These are phyloP conservation scores for Acanthochromis polyacanthus DNA, from an alignment of 2,113 vertebrate genomes.

Conservation along the genomic window DNA sequence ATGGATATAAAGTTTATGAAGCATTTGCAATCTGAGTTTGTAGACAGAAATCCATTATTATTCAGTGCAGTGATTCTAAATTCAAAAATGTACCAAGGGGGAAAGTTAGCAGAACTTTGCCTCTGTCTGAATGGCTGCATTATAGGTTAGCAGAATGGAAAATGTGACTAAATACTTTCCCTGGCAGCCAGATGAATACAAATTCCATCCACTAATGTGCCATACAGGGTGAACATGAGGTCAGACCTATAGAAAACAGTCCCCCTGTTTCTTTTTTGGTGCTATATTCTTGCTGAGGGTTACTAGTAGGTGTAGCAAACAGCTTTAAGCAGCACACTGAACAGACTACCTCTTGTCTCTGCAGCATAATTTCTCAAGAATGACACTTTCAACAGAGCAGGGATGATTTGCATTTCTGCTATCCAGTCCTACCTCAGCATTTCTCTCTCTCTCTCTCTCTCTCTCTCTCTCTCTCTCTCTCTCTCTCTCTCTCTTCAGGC, in stretches of 20 bases:
- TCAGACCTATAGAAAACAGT: conserved; percentile 8
- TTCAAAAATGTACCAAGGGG: background rate
- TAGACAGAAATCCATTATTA: background rate
- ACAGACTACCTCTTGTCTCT: conserved; percentile 3
- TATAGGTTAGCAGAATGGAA: conserved; percentile 32
- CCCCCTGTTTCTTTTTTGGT: background rate
- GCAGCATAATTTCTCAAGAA: conserved; percentile 2
- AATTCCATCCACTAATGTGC: background rate
- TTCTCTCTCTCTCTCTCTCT: conserved; percentile 34
- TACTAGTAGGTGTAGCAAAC: background rate
- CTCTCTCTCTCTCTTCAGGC: conserved; percentile 44
- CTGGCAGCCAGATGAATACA: conserved; percentile 14
- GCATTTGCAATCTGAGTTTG: background rate
- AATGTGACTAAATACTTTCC: conserved; percentile 40
- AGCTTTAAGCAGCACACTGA: background rate
- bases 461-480: conserved; percentile 18
- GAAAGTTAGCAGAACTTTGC: background rate
- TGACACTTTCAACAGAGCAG: background rate
- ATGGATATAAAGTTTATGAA: background rate
- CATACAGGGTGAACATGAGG: conserved; percentile 6
- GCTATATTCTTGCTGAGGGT: background rate
- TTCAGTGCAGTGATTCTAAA: background rate
- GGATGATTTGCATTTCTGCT: conserved; percentile 13
- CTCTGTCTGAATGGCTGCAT: conserved; percentile 18
- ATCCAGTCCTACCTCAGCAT: conserved; percentile 30